These are phyloP conservation scores for Allygus modestus DNA, from an alignment of 2,888 invertebrate species.

Conservation along the genomic window DNA sequence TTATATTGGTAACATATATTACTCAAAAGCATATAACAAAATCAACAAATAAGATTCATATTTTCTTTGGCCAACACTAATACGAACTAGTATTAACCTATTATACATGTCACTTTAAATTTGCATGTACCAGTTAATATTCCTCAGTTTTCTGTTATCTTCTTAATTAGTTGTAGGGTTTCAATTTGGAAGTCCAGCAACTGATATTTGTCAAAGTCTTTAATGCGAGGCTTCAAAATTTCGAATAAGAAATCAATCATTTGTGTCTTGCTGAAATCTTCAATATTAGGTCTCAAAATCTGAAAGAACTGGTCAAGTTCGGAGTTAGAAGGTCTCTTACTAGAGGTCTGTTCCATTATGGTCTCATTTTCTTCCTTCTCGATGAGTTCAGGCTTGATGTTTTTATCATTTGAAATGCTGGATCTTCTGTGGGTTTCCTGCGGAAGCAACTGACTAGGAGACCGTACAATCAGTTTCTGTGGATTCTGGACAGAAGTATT, in stretches of 20 bases:
- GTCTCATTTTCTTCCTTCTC: not conserved
- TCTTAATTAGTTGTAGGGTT: not conserved
- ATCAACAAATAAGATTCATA: too few relatives aligned
- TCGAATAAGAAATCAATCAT: too few relatives aligned
- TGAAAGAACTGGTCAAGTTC: not conserved
- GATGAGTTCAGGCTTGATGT: not conserved
- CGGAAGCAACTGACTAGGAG: not conserved
- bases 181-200: conserved; percentile 4
- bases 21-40: too few relatives aligned
- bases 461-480: not conserved
- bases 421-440: not conserved
- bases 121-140: too few relatives aligned
- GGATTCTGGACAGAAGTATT: not conserved
- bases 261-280: too few relatives aligned
- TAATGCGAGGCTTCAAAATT: not conserved
- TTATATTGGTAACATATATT: too few relatives aligned
- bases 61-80: too few relatives aligned
- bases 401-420: not conserved
- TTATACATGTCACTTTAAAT: too few relatives aligned
- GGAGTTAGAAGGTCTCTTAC: not conserved
- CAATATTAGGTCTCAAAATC: too few relatives aligned
- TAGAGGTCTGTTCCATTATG: not conserved
- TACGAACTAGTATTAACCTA: too few relatives aligned
- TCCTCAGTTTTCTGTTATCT: not conserved
- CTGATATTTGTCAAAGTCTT: not conserved